Evolutionary conservation across 1,140 invertebrate genomes (phyloP).

Genomic region (Cotesia glomerata): DNA sequence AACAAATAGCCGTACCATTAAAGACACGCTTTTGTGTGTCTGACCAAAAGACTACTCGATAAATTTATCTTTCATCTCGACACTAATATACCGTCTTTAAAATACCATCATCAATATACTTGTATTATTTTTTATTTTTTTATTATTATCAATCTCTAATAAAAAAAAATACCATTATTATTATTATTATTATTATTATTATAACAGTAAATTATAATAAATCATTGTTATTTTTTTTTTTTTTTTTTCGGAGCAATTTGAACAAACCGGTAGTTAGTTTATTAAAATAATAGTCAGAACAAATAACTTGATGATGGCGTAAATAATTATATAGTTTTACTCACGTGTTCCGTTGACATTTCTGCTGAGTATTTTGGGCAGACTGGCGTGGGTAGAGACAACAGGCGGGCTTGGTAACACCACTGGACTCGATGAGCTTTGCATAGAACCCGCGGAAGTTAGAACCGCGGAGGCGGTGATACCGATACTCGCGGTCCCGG

Average conservation of each 20-base stretch:
- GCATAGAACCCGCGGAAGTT: conserved; percentile 37
- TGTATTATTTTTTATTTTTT: neutral
- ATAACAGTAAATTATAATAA: no score
- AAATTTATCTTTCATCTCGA: conserved; percentile 21
- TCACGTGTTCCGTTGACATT: conserved; percentile 65
- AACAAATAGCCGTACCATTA: conserved; percentile 19
- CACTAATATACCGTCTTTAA: conserved; percentile 2
- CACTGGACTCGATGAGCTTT: conserved; percentile 34
- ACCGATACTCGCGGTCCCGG: conserved; percentile 36
- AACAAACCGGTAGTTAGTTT: no score
- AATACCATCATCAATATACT: neutral
- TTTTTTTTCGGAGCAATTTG: no score
- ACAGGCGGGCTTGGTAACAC: conserved; percentile 43
- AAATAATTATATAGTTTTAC: conserved; percentile 34
- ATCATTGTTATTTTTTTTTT: no score
- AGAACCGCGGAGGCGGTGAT: conserved; percentile 26
- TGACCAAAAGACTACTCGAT: conserved; percentile 10
- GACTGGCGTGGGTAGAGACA: conserved; percentile 37
- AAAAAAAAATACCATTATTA: no score
- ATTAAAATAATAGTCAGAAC: no score
- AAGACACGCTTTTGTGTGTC: conserved; percentile 17
- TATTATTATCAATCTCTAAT: neutral
- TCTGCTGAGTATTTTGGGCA: conserved; percentile 60
- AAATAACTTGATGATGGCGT: neutral
- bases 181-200: no score